Conservation (phyloP, 2,113 vertebrate genomes). For the Phalacrocorax aristotelis region DNA sequence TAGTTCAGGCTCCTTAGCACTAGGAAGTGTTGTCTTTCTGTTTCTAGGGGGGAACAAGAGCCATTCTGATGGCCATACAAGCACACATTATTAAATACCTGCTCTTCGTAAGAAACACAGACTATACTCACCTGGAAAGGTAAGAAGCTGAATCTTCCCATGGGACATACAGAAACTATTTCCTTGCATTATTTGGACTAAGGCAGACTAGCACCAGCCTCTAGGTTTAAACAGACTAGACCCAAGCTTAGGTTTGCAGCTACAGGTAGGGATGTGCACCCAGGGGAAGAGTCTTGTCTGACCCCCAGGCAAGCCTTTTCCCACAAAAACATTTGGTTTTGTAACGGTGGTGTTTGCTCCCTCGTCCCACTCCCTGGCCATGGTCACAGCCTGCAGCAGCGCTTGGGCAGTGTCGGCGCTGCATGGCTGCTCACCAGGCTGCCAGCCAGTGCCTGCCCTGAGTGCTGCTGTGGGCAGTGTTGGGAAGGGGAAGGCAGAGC, state of each 20-base stretch:
- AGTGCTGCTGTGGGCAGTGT: not conserved
- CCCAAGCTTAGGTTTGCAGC: not conserved
- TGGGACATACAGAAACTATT: rapidly evolving
- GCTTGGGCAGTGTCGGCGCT: not conserved
- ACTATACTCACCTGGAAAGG: slow-evolving; percentile 68
- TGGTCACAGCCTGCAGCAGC: not conserved
- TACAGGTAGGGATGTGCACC: not conserved
- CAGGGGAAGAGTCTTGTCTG: not conserved
- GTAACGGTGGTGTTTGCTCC: rapidly evolving
- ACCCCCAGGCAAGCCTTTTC: not conserved
- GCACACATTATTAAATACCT: slow-evolving; percentile 80
- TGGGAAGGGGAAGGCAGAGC: not conserved
- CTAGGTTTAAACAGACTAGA: not conserved
- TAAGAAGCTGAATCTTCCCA: slow-evolving; percentile 8
- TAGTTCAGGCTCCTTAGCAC: not conserved
- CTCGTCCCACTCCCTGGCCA: rapidly evolving
- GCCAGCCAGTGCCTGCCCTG: not conserved
- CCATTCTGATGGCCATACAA: slow-evolving; percentile 85
- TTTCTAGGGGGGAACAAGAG: slow-evolving; percentile 74
- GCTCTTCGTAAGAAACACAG: slow-evolving; percentile 73
- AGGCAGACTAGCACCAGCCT: not conserved
- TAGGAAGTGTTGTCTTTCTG: not conserved
- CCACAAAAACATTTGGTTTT: rapidly evolving
- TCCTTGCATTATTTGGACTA: not conserved
- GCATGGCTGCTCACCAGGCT: not conserved